These are phyloP conservation scores for Lethrus apterus DNA, from an alignment of 1,140 invertebrate genomes.

Conservation along the genomic window DNA sequence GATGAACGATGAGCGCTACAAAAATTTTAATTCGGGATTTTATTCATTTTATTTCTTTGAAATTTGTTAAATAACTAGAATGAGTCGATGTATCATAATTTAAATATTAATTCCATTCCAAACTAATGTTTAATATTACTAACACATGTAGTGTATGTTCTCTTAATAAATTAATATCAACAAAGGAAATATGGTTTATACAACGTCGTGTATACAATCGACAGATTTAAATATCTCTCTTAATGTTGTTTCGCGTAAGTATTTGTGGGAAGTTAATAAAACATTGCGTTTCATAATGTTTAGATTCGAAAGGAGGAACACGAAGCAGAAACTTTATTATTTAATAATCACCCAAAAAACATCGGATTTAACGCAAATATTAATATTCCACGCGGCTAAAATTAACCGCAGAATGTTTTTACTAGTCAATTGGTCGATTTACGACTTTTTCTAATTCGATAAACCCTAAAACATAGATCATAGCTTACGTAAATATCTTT, in stretches of 20 bases:
- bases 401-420: background rate
- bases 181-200: conserved; percentile 15
- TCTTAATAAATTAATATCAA: conserved; percentile 16
- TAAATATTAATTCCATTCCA: too few relatives aligned
- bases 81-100: too few relatives aligned
- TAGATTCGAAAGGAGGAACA: conserved; percentile 7
- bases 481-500: conserved; percentile 15
- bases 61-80: too few relatives aligned
- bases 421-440: background rate
- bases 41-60: too few relatives aligned
- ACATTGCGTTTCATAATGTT: conserved; percentile 7
- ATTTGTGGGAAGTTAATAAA: conserved; percentile 13
- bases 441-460: background rate
- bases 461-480: conserved; percentile 9
- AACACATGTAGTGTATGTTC: conserved; percentile 11
- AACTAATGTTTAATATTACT: conserved; percentile 12
- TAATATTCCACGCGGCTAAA: too few relatives aligned
- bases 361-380: background rate
- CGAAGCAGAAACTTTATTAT: conserved; percentile 12
- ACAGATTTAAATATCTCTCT: conserved; percentile 8
- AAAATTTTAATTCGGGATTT: too few relatives aligned
- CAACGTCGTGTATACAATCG: conserved; percentile 13
- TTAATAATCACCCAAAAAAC: conserved; percentile 5
- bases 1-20: too few relatives aligned
- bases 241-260: conserved; percentile 7